Base-by-base conservation (phyloP, 2,113 vertebrate species). In the Panthera uncia region DNA sequence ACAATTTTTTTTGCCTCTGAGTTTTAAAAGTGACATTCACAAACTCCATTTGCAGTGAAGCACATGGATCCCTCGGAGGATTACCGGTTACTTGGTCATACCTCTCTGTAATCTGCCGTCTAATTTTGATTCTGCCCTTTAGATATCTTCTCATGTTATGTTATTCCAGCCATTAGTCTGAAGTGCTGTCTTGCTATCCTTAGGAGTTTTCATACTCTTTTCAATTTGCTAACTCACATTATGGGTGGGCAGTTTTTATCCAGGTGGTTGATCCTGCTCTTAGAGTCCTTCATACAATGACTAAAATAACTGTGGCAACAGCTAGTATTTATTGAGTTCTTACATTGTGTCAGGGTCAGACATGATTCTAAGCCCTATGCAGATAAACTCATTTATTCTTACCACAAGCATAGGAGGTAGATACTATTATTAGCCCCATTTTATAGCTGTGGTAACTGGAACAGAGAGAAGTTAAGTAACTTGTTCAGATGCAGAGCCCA, bases 121-220 rank as follows among this genome's bases (percentile, higher is more conserved):
- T 63, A 68, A 73, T 95, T 96, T 96, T 94, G 61, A 90, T 91
- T 96, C 95, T 96, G 52, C 73, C 82, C 78, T 84, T 96, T 61
- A 82, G 83, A 82, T 93, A 36, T 57, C 18, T 29, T 92, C 55
- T 97, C 57, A 82, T 80, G 9, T 84, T 94, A 79, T 78, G 21
- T 84, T 82, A 66, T 93, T 80, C 25, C 45, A 89, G 63, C 25
- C 31, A 7, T 89, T 93, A 86, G 23, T 95, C 69, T 92, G 50
- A 93, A 94, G 80, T 91, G 33, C 68, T 80, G 25, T 71, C 80
- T 91, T 74, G 38, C 36, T 29, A 12, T 78, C 19, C 33, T 95
- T 38, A 66, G 66, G 65, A 71, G 29, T 74, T 96, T 92, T 87
- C n/a, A 45, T 80, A 36, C 4, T 76, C 10, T 91, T 90, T 91